These are phyloP conservation scores for Epicampocera succincta DNA, from an alignment of 2,888 invertebrate species.

Conservation along the genomic window DNA sequence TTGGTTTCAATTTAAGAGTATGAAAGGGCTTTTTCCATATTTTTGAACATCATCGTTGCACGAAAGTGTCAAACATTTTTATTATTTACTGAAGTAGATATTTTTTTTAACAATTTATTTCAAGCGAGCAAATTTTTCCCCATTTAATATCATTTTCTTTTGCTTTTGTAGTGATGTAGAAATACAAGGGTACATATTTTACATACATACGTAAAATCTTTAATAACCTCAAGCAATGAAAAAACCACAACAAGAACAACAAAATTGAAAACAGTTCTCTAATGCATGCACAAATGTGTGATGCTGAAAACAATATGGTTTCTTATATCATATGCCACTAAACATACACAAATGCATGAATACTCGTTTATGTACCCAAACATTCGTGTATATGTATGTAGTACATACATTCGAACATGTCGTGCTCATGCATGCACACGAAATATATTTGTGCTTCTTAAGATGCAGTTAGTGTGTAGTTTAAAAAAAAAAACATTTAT, in stretches of 20 bases:
- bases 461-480: constrained; percentile 35
- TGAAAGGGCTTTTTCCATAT: too few species aligned
- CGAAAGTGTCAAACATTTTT: too few species aligned
- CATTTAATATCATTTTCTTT: neutral
- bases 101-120: neutral
- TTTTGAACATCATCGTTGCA: too few species aligned
- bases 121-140: neutral
- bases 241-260: neutral
- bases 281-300: constrained; percentile 3
- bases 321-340: neutral
- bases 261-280: neutral
- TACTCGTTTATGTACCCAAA: neutral
- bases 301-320: constrained; percentile 50
- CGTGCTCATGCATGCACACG: neutral
- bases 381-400: neutral
- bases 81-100: too few species aligned
- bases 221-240: neutral
- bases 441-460: constrained; percentile 14
- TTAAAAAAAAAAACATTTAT: constrained; percentile 33
- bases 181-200: too few species aligned
- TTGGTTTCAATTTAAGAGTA: too few species aligned
- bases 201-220: too few species aligned
- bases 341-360: neutral
- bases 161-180: neutral
- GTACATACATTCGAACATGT: neutral